Conservation (phyloP, 1,140 invertebrate genomes). For the Zaprionus vittiger region DNA sequence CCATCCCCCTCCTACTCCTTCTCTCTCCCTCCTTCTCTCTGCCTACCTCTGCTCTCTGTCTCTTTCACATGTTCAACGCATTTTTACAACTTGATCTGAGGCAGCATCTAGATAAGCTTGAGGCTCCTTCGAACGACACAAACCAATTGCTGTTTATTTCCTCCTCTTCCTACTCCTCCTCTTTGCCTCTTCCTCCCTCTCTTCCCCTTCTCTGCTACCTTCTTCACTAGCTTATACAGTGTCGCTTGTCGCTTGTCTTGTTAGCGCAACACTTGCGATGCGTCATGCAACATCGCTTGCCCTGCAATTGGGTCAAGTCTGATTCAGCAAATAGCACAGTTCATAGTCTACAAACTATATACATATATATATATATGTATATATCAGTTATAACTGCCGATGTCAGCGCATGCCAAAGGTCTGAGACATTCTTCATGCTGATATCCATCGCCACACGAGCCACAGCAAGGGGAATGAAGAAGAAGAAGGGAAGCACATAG, state of each 20-base stretch:
- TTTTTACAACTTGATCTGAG: conserved; percentile 81
- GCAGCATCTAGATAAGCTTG: conserved; percentile 72
- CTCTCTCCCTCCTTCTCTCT: conserved; percentile 1
- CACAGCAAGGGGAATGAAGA: not conserved
- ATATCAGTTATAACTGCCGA: conserved; percentile 11
- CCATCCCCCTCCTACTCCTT: not conserved
- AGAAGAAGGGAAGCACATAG: not conserved
- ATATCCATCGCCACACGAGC: conserved; percentile 41
- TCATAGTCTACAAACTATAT: conserved; percentile 10
- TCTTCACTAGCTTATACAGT: conserved; percentile 44
- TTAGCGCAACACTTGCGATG: conserved; percentile 54
- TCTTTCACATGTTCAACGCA: conserved; percentile 45
- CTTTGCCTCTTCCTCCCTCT: conserved; percentile 22
- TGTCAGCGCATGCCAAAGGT: conserved; percentile 76
- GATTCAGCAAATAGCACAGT: conserved; percentile 57
- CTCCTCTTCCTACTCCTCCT: conserved; percentile 48
- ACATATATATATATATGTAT: not conserved
- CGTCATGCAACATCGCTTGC: conserved; percentile 51
- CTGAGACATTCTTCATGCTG: conserved; percentile 51
- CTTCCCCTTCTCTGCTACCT: conserved; percentile 36
- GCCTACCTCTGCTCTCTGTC: not conserved
- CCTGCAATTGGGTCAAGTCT: conserved; percentile 63
- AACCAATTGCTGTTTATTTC: conserved; percentile 20
- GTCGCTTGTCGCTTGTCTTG: conserved; percentile 50
- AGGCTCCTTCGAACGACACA: conserved; percentile 21